Evolutionary conservation across 64 coral and sea anemone species (phyloP).

Genomic region (Stichodactyla mertensii): DNA sequence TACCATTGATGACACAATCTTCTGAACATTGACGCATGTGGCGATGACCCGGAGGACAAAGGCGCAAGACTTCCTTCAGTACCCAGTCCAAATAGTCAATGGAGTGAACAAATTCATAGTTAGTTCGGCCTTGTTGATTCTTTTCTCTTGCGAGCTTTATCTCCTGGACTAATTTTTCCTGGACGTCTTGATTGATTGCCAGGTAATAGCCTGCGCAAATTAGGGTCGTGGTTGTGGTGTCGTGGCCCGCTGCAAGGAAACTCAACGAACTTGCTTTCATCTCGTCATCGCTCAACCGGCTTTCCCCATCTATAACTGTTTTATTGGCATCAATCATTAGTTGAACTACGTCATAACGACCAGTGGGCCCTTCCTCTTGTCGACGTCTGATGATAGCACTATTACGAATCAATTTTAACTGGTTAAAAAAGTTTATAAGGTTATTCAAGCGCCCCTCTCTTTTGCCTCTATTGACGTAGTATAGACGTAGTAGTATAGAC

Average conservation of each 20-base stretch:
- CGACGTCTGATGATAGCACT: constrained; percentile 3
- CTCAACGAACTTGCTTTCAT: constrained; percentile 37
- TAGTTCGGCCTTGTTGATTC: neutral
- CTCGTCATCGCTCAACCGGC: constrained; percentile 25
- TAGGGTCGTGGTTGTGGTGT: constrained; percentile 52
- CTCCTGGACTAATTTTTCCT: constrained; percentile 36
- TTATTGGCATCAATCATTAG: constrained; percentile 19
- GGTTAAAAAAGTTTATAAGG: too few relatives aligned
- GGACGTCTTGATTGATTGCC: constrained; percentile 38
- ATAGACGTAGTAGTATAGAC: too few relatives aligned
- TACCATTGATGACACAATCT: constrained; percentile 47
- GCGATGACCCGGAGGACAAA: constrained; percentile 18
- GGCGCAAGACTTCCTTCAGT: constrained; percentile 37
- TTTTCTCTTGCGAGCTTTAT: neutral
- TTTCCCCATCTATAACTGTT: constrained; percentile 11
- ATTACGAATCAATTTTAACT: neutral
- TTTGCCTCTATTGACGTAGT: too few relatives aligned
- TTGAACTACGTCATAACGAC: constrained; percentile 12
- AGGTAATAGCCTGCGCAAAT: constrained; percentile 32
- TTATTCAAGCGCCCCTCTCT: too few relatives aligned
- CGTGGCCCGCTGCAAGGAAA: constrained; percentile 52
- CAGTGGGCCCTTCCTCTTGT: neutral
- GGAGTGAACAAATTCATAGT: constrained; percentile 28
- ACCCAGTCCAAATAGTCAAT: constrained; percentile 62
- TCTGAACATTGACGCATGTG: constrained; percentile 39